Evolutionary conservation across 2,797 vertebrate species (phyloP).

Genomic region (Phoebastria nigripes): DNA sequence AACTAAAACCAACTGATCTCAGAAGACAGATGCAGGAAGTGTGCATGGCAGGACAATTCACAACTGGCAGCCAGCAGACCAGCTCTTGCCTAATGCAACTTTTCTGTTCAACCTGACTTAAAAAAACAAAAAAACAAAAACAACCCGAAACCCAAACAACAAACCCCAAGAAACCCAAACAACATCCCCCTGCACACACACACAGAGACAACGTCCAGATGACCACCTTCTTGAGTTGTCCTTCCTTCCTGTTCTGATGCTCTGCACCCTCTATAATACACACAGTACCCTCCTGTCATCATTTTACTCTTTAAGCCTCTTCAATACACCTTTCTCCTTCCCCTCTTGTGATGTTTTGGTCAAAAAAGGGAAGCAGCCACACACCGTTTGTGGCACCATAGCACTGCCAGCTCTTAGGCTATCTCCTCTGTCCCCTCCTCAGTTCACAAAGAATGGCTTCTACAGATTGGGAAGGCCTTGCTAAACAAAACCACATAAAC

Average conservation of each 20-base stretch:
- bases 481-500: neutral
- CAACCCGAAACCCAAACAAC: neutral
- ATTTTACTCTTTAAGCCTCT: neutral
- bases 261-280: neutral
- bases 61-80: neutral
- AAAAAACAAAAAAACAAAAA: neutral
- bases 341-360: neutral
- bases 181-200: rapidly evolving
- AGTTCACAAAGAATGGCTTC: neutral
- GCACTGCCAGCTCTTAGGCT: neutral
- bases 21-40: neutral
- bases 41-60: neutral
- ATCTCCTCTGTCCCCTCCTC: neutral
- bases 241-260: neutral
- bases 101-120: neutral
- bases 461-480: neutral
- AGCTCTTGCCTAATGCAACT: neutral
- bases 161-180: neutral
- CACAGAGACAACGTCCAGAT: neutral
- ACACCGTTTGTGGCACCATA: neutral
- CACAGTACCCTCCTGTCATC: neutral
- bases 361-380: neutral
- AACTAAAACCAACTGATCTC: neutral
- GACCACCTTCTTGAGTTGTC: neutral
- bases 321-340: neutral